A percentile compares a stretch with the other conserved stretches of the same genome.
Conservation (phyloP, 2,113 vertebrate species). For the Craseonycteris thonglongyai region DNA sequence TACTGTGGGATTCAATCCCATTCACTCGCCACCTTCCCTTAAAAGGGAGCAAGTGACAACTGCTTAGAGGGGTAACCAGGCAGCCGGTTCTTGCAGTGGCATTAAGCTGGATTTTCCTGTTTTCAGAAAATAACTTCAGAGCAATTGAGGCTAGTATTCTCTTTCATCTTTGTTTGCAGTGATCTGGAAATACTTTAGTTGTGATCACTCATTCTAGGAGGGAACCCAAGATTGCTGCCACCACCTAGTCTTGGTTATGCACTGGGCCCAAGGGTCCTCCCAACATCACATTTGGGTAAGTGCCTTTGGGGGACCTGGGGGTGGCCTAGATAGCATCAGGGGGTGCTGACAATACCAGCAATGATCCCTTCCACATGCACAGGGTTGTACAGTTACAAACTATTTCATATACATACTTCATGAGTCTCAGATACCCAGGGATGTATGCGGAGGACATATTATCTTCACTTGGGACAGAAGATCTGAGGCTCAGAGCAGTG, state of each 20-base stretch:
- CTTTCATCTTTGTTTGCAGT: slow-evolving; percentile 34
- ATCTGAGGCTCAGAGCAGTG: background rate
- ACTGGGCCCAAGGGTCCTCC: background rate
- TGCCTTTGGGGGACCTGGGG: background rate
- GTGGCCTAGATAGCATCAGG: background rate
- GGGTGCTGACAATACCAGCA: background rate
- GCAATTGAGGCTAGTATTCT: background rate
- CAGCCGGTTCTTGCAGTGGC: background rate
- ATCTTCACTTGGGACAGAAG: background rate
- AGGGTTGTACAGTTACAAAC: background rate
- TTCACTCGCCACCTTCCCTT: background rate
- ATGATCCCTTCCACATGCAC: background rate
- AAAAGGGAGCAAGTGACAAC: background rate
- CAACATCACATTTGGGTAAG: slow-evolving; percentile 58
- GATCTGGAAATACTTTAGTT: slow-evolving; percentile 51
- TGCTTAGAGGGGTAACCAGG: background rate
- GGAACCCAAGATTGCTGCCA: slow-evolving; percentile 49
- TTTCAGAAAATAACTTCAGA: slow-evolving; percentile 8
- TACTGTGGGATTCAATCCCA: background rate
- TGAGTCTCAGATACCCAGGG: background rate
- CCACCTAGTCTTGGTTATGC: slow-evolving; percentile 58
- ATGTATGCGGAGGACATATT: background rate
- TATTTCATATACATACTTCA: background rate
- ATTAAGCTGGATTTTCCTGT: background rate
- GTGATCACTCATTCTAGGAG: slow-evolving; percentile 69